Conservation (phyloP, 2,797 vertebrate species). For the Okamejei kenojei region DNA sequence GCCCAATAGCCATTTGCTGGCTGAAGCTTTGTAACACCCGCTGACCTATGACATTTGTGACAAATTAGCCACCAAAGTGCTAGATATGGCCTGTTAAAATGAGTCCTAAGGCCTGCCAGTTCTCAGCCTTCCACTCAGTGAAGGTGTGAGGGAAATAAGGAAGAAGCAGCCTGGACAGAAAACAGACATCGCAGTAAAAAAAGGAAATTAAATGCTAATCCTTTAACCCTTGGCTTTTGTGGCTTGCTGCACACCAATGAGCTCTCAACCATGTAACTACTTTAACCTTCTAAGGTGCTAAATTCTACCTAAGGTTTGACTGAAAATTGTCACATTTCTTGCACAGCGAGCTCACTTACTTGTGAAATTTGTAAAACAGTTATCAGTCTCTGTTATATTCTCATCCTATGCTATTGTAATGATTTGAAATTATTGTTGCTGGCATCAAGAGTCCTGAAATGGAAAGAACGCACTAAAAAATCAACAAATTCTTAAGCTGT, state of each 20-base stretch:
- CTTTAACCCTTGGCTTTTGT: conserved; percentile 61
- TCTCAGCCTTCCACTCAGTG: conserved; percentile 62
- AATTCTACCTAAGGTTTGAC: conserved; percentile 55
- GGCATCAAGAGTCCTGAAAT: background rate
- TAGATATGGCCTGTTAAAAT: conserved; percentile 78
- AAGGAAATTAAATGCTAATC: conserved; percentile 70
- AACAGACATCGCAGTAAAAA: conserved; percentile 64
- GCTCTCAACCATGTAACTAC: conserved; percentile 63
- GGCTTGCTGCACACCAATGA: conserved; percentile 56
- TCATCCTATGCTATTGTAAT: background rate
- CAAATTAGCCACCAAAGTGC: conserved; percentile 78
- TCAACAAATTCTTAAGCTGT: background rate
- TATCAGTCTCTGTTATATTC: background rate
- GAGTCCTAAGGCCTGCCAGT: conserved; percentile 63
- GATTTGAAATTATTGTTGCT: conserved; percentile 9
- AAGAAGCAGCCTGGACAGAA: conserved; percentile 67
- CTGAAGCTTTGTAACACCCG: conserved; percentile 64
- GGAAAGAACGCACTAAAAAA: background rate
- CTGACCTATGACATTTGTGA: conserved; percentile 80
- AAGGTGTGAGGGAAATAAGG: conserved; percentile 62
- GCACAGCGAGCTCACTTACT: background rate
- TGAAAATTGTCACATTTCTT: conserved; percentile 50
- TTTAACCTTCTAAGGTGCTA: conserved; percentile 57
- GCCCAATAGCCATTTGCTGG: conserved; percentile 75
- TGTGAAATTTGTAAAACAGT: background rate